phyloP scores from a whole-genome alignment of 2,797 vertebrate species.

The Mus spretus region DNA sequence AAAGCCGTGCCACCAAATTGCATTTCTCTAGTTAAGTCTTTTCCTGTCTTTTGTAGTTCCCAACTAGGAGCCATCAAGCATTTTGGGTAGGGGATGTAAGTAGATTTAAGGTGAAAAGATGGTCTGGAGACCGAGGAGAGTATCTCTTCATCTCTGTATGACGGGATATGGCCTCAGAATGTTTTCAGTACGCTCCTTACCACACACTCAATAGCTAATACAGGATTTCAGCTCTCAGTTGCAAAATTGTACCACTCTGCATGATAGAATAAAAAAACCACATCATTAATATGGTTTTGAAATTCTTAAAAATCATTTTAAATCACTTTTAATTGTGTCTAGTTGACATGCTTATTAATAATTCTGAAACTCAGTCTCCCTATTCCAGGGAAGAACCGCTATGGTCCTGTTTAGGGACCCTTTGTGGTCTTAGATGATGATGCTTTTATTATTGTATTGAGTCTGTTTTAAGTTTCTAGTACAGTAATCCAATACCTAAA shows the following conservation, averaged over 20 bases:
- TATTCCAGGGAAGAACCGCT: neutral
- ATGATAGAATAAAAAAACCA: neutral
- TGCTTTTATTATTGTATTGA: neutral
- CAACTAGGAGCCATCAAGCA: neutral
- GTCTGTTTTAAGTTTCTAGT: neutral
- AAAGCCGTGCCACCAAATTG: neutral
- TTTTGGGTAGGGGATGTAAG: neutral
- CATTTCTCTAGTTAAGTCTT: neutral
- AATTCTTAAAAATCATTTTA: neutral
- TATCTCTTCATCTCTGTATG: neutral
- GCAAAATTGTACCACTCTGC: neutral
- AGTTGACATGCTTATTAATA: constrained; percentile 10
- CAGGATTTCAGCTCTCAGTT: neutral
- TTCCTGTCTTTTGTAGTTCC: neutral
- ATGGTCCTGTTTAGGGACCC: neutral
- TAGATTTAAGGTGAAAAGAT: neutral
- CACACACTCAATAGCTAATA: neutral
- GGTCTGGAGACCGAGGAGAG: neutral
- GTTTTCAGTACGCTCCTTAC: neutral
- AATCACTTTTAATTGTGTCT: constrained; percentile 19
- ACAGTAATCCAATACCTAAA: neutral
- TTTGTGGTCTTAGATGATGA: neutral
- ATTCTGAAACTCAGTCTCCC: constrained; percentile 36
- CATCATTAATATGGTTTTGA: neutral
- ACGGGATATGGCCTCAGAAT: neutral